phyloP scores from a whole-genome alignment of 2,797 vertebrate genomes.

The Leucoraja ocellata region DNA sequence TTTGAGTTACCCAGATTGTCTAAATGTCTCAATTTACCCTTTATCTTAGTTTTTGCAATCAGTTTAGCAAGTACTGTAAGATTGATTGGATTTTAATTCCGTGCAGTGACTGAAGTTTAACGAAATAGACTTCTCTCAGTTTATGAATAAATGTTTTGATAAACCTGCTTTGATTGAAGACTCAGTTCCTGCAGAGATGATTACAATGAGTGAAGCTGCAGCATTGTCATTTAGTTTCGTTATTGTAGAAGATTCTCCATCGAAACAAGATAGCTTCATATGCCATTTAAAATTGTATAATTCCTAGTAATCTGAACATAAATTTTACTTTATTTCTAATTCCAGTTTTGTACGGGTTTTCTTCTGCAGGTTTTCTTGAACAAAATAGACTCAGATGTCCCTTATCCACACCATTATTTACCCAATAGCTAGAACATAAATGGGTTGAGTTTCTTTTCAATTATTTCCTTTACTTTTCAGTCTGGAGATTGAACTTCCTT shows the following conservation, averaged over 20 bases:
- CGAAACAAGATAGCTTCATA: background rate
- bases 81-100: background rate
- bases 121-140: background rate
- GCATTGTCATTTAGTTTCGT: background rate
- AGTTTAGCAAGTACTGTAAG: background rate
- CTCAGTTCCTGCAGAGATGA: background rate
- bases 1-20: slow-evolving; percentile 10
- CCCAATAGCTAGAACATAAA: background rate
- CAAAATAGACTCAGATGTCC: background rate
- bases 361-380: background rate
- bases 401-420: background rate
- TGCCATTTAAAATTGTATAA: background rate
- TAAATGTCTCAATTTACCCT: slow-evolving; percentile 22
- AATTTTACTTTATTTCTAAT: background rate
- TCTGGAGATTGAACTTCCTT: background rate
- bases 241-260: background rate
- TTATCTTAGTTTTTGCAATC: background rate
- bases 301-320: background rate
- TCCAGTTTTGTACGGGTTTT: background rate
- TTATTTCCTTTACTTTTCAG: background rate
- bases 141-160: background rate
- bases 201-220: background rate
- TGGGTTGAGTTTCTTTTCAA: background rate
- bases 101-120: background rate
- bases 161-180: background rate